A percentile compares a stretch with the other conserved stretches of the same genome.
Conservation (phyloP, 2,113 vertebrate genomes). For the Odontesthes bonariensis region DNA sequence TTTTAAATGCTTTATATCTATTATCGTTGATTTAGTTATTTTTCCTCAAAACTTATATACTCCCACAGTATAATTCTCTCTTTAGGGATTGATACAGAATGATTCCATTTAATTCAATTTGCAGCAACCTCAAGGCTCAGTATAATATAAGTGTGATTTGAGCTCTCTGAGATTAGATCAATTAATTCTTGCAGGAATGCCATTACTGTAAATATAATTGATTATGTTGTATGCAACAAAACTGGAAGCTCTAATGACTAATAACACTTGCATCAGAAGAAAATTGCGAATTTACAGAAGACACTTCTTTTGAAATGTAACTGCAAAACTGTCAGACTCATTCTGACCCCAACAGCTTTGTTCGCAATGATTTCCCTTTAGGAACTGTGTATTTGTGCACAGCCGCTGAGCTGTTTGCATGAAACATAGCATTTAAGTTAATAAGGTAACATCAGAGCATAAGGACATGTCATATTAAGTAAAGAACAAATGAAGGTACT, state of each 20-base stretch:
- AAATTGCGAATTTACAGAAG: too few species aligned
- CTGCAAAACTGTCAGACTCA: neutral
- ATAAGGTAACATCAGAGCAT: neutral
- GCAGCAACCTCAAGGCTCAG: too few species aligned
- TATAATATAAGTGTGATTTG: neutral
- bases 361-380: neutral
- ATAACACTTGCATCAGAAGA: too few species aligned
- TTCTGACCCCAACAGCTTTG: neutral
- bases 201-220: neutral
- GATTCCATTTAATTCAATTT: too few species aligned
- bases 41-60: too few species aligned
- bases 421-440: neutral
- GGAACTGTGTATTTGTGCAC: neutral
- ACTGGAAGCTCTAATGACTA: neutral
- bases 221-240: neutral
- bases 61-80: too few species aligned
- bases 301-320: neutral
- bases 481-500: slow-evolving; percentile 16
- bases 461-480: neutral
- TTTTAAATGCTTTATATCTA: too few species aligned
- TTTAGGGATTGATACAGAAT: too few species aligned
- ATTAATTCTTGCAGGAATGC: neutral
- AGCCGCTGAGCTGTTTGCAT: neutral
- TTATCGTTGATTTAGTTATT: too few species aligned
- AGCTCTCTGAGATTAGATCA: neutral